Base-by-base conservation (phyloP, 2,113 vertebrate genomes). In the Lutjanus erythropterus region DNA sequence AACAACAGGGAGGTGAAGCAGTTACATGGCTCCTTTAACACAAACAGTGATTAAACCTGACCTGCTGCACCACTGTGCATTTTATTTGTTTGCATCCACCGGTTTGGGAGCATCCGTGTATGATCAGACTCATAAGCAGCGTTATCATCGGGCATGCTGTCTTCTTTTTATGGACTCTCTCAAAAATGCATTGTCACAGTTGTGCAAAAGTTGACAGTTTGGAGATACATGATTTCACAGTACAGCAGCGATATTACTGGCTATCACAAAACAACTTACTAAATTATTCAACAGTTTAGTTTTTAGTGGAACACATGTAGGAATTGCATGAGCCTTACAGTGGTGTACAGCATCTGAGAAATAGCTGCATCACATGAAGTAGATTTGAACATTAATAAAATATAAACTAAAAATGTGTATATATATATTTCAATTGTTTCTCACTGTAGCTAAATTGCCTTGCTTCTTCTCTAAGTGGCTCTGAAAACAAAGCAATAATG, bases 401-500 rank as follows among this genome's bases (percentile, higher is more conserved):
- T n/a, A 7, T 29, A 25, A 58, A 25, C 50, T 6, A 23, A 39
- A 42, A 60, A 23, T 0, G 10, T 12, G 35, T n/a, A 42, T 0
- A 19, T 12, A 59, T n/a, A 42, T 8, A 65, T 58, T 33, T 14
- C 23, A 35, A 25, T 21, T 37, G 6, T 49, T n/a, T 68, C 55
- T 18, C 25, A 18, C 21, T 39, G 23, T 9, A 44, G 16, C 16
- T 15, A 27, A 53, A 41, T 31, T 29, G 29, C 8, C 19, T 47
- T 11, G 21, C 47, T 23, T 50, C 11, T 47, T 25, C 49, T 52
- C 29, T 33, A 41, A 53, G 15, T n/a, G 1, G 21, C 29, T 27
- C 9, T 46, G 9, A 58, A 61, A 72, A 55, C 58, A 65, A 58
- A 53, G 33, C n/a, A 33, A 27, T 79, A 59, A 78, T 59, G 33